A percentile compares a stretch with the other conserved stretches of the same genome.
These are phyloP conservation scores for Aselliscus stoliczkanus DNA, from an alignment of 2,797 vertebrate genomes.

Conservation along the genomic window DNA sequence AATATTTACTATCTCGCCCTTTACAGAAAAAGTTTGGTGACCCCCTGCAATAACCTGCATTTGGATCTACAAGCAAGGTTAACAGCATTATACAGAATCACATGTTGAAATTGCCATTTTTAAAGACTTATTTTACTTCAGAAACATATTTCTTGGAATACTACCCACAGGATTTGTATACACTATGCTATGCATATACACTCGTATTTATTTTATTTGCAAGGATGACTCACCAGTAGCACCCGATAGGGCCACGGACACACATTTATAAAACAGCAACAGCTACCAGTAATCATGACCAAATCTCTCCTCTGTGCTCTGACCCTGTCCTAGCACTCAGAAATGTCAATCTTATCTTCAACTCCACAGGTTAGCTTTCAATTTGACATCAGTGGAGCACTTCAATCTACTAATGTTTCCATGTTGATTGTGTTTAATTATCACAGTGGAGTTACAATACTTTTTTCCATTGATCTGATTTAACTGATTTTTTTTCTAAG, in stretches of 20 bases:
- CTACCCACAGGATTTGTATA: neutral
- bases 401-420: neutral
- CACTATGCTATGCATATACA: slow-evolving; percentile 39
- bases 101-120: slow-evolving; percentile 8
- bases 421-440: neutral
- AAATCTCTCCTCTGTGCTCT: neutral
- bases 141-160: slow-evolving; percentile 48
- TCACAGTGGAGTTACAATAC: neutral
- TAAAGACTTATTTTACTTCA: slow-evolving; percentile 40
- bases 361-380: neutral
- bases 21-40: slow-evolving; percentile 39
- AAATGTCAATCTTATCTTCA: neutral
- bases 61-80: neutral
- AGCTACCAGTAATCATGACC: slow-evolving; percentile 1
- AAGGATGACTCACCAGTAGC: slow-evolving; percentile 47
- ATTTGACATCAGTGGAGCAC: neutral
- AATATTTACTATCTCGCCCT: slow-evolving; percentile 54
- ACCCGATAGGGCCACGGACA: slow-evolving; percentile 35
- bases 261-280: slow-evolving; percentile 29
- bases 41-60: slow-evolving; percentile 28
- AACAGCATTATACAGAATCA: neutral
- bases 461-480: neutral
- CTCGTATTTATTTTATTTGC: slow-evolving; percentile 51
- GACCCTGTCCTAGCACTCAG: neutral
- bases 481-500: neutral